Percentiles rank a stretch among this genome's conserved stretches.
These are phyloP conservation scores for Prionailurus viverrinus DNA, from an alignment of 2,113 vertebrate species.

Conservation along the genomic window DNA sequence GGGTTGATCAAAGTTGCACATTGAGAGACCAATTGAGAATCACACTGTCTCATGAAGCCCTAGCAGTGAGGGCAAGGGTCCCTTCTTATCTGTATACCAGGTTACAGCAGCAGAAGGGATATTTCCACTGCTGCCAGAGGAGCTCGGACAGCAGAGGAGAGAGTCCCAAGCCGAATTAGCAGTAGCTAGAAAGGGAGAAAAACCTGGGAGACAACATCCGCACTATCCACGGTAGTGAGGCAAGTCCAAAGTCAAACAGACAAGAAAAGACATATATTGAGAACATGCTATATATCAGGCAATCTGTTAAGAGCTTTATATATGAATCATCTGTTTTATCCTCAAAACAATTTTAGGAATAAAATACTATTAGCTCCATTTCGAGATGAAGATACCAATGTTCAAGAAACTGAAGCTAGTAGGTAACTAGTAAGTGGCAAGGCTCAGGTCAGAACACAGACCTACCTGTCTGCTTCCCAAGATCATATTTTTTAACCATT, in stretches of 20 bases:
- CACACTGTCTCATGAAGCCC: background rate
- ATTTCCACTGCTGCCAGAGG: too few species aligned
- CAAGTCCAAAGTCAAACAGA: background rate
- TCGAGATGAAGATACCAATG: background rate
- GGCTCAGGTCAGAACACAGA: background rate
- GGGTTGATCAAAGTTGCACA: background rate
- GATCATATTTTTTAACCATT: background rate
- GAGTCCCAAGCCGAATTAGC: background rate
- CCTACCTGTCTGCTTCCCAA: background rate
- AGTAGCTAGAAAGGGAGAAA: background rate
- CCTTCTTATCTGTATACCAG: background rate
- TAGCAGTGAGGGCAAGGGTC: background rate
- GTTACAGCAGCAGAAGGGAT: background rate
- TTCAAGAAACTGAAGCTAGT: background rate
- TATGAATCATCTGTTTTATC: background rate
- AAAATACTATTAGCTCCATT: conserved; percentile 27
- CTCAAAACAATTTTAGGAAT: background rate
- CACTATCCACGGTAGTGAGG: background rate
- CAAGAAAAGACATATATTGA: background rate
- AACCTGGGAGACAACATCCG: background rate
- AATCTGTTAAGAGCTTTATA: background rate
- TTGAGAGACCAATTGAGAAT: background rate
- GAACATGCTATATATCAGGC: background rate
- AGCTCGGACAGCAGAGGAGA: background rate
- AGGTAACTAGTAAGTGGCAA: background rate